Conservation (phyloP, 1,140 invertebrate species). For the Drosophila tropicalis region DNA sequence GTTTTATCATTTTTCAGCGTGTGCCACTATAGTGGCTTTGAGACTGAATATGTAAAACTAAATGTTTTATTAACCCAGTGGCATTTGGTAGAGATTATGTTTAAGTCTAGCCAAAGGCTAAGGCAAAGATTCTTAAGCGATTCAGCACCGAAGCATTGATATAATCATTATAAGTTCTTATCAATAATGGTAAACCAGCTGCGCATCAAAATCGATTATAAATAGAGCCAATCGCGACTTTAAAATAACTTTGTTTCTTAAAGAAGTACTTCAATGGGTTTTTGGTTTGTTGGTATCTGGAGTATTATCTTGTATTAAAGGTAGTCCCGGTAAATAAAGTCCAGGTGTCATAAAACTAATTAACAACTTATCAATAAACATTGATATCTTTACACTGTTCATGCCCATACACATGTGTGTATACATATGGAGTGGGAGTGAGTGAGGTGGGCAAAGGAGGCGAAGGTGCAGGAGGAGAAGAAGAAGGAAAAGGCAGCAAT, state of each 20-base stretch:
- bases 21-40: no score
- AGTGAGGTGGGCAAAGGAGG: slow-evolving; percentile 15
- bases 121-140: no score
- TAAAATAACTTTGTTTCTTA: neutral
- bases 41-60: no score
- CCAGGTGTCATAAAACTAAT: slow-evolving; percentile 63
- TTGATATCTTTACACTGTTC: slow-evolving; percentile 6
- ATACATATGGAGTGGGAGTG: slow-evolving; percentile 6
- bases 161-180: no score
- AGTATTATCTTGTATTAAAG: slow-evolving; percentile 54
- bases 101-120: no score
- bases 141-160: no score
- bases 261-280: neutral
- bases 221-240: no score
- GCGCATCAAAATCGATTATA: no score
- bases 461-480: slow-evolving; percentile 18
- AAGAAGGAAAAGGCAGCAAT: slow-evolving; percentile 29
- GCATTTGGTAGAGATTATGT: no score
- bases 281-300: slow-evolving; percentile 22
- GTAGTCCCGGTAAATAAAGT: slow-evolving; percentile 66
- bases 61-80: no score
- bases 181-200: no score
- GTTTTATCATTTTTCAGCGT: no score
- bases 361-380: slow-evolving; percentile 73
- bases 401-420: neutral